A percentile compares a stretch with the other conserved stretches of the same genome.
Evolutionary conservation across 1,140 invertebrate species (phyloP).

Genomic region (Cyclargus thomasi): DNA sequence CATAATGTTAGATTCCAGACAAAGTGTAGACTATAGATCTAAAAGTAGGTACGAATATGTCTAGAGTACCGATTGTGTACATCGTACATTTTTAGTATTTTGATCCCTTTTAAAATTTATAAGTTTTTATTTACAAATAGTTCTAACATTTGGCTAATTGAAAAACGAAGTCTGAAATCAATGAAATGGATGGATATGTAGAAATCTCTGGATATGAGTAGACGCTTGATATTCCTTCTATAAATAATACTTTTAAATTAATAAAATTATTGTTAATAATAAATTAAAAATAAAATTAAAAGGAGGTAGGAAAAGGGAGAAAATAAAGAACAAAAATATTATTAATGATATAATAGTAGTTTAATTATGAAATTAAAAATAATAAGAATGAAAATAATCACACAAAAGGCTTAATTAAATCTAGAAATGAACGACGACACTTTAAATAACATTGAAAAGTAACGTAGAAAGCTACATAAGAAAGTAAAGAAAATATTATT

Average conservation of each 20-base stretch:
- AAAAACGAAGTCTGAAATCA: conserved; percentile 22
- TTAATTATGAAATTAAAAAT: conserved; percentile 74
- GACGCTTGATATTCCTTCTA: conserved; percentile 14
- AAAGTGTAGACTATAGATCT: conserved; percentile 60
- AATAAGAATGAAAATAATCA: conserved; percentile 73
- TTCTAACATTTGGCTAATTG: conserved; percentile 40
- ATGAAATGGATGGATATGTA: conserved; percentile 17
- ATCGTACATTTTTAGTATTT: conserved; percentile 66
- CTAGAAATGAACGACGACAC: conserved; percentile 54
- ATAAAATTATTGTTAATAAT: conserved; percentile 19
- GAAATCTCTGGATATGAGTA: conserved; percentile 32
- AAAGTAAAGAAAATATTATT: conserved; percentile 30
- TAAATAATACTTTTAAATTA: background rate
- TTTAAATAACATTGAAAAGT: conserved; percentile 45
- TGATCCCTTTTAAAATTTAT: conserved; percentile 72
- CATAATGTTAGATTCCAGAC: conserved; percentile 12
- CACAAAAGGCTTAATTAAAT: conserved; percentile 69
- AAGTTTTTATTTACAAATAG: conserved; percentile 70
- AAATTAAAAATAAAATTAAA: conserved; percentile 31
- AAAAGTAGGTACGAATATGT: conserved; percentile 56
- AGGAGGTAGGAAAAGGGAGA: conserved; percentile 47
- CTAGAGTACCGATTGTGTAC: conserved; percentile 69
- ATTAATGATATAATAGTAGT: conserved; percentile 70
- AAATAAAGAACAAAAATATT: conserved; percentile 66
- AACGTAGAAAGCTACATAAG: conserved; percentile 23